These are phyloP conservation scores for Spheniscus mendiculus DNA, from an alignment of 2,113 vertebrate genomes.

Conservation along the genomic window DNA sequence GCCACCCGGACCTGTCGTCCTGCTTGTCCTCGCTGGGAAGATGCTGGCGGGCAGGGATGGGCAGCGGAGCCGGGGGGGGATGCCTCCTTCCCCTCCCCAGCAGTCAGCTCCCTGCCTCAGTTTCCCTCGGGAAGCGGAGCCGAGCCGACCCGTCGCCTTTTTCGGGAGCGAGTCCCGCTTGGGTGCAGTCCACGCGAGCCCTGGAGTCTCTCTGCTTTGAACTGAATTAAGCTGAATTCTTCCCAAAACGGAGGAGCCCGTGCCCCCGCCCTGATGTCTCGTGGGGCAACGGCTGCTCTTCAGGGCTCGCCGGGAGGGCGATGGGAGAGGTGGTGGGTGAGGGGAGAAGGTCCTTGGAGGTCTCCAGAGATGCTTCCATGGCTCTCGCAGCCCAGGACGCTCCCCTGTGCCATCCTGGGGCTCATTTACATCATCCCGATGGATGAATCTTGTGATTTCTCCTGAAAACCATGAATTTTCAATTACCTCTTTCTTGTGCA, in stretches of 20 bases:
- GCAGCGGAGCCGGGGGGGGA: rapidly evolving
- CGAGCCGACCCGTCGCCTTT: rapidly evolving
- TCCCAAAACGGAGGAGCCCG: rapidly evolving
- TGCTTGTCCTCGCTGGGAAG: background rate
- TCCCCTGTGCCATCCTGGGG: background rate
- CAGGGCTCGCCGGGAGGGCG: background rate
- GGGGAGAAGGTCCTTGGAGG: background rate
- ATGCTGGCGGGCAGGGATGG: background rate
- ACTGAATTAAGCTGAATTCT: background rate
- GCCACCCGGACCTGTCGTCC: rapidly evolving
- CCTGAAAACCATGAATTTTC: background rate
- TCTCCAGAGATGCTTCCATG: background rate
- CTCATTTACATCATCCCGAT: rapidly evolving
- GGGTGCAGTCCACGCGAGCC: rapidly evolving
- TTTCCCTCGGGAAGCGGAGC: background rate
- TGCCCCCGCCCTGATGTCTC: too few relatives aligned
- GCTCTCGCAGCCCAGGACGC: background rate
- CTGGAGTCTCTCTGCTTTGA: background rate
- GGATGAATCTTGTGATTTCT: background rate
- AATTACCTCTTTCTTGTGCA: background rate
- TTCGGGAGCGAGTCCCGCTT: rapidly evolving
- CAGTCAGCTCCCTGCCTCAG: background rate
- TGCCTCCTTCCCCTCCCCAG: too few relatives aligned
- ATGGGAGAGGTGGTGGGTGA: too few relatives aligned
- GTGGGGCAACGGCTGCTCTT: too few relatives aligned